Conservation (phyloP, 2,797 vertebrate genomes). For the Furcifer pardalis region DNA sequence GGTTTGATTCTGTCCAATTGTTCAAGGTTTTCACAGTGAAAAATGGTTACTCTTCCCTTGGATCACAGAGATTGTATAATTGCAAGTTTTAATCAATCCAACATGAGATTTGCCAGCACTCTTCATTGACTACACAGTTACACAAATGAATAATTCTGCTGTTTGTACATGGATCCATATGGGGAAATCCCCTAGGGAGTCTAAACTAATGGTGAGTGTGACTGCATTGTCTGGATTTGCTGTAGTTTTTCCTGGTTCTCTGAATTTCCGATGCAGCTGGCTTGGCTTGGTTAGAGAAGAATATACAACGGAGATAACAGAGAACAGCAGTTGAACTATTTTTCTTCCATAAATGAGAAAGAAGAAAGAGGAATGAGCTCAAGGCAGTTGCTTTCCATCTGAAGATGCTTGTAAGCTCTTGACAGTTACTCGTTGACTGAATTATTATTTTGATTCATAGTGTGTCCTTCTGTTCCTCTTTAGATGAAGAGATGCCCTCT, state of each 20-base stretch:
- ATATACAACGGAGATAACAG: background rate
- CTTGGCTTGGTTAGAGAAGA: constrained; percentile 13
- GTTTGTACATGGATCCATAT: constrained; percentile 51
- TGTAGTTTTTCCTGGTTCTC: background rate
- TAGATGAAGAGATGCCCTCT: no score
- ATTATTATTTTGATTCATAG: constrained; percentile 3
- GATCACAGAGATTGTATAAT: constrained; percentile 67
- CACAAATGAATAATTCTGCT: constrained; percentile 60
- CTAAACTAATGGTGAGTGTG: constrained; percentile 27
- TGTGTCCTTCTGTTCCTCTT: no score
- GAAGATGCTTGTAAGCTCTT: background rate
- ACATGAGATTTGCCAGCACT: constrained; percentile 58
- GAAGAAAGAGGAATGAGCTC: background rate
- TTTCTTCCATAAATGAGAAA: constrained; percentile 12
- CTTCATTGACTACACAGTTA: constrained; percentile 52
- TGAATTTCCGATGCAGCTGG: constrained; percentile 16
- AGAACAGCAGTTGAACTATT: background rate
- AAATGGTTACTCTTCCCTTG: constrained; percentile 65
- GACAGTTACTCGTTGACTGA: background rate
- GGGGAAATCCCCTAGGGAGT: constrained; percentile 32
- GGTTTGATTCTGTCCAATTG: constrained; percentile 60
- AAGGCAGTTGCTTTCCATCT: background rate
- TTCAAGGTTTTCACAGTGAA: constrained; percentile 62
- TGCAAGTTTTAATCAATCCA: constrained; percentile 71
- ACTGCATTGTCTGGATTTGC: constrained; percentile 34